Percentiles rank a stretch among this genome's conserved stretches.
Evolutionary conservation across 2,888 invertebrate genomes (phyloP).

Genomic region (Synergus gifuensis): DNA sequence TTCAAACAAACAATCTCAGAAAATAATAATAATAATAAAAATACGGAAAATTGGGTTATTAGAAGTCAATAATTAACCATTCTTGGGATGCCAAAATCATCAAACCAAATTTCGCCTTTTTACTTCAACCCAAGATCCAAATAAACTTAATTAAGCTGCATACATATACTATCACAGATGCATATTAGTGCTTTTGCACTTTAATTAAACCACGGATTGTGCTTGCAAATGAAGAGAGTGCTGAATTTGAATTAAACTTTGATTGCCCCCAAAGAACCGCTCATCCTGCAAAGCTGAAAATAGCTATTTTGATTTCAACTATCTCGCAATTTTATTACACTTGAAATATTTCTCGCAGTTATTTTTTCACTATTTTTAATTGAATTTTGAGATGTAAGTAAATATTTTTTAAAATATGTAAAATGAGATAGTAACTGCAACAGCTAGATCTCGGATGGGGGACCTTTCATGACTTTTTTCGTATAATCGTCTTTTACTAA

Average conservation of each 20-base stretch:
- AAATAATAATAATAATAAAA: background rate
- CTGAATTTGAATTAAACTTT: conserved; percentile 38
- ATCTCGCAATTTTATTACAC: background rate
- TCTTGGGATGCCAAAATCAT: background rate
- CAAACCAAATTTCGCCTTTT: background rate
- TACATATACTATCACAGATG: conserved; percentile 32
- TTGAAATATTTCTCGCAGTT: background rate
- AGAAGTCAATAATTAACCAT: background rate
- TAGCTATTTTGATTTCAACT: conserved; percentile 7
- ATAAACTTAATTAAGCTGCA: conserved; percentile 5
- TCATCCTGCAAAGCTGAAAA: conserved; percentile 33
- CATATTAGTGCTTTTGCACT: conserved; percentile 32
- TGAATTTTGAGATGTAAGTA: too few relatives aligned
- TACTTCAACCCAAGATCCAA: conserved; percentile 8
- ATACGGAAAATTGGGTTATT: background rate
- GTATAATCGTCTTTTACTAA: too few relatives aligned
- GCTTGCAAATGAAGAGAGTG: conserved; percentile 36
- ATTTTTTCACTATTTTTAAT: background rate
- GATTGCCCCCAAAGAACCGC: conserved; percentile 29
- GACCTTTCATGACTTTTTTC: too few relatives aligned
- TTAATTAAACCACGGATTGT: conserved; percentile 34
- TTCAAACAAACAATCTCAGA: background rate
- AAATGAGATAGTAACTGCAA: too few relatives aligned
- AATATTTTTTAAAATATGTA: too few relatives aligned
- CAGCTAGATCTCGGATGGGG: too few relatives aligned